Percentiles rank a stretch among this genome's conserved stretches.
These are phyloP conservation scores for Poeciliopsis retropinna DNA, from an alignment of 2,113 vertebrate genomes.

Conservation along the genomic window DNA sequence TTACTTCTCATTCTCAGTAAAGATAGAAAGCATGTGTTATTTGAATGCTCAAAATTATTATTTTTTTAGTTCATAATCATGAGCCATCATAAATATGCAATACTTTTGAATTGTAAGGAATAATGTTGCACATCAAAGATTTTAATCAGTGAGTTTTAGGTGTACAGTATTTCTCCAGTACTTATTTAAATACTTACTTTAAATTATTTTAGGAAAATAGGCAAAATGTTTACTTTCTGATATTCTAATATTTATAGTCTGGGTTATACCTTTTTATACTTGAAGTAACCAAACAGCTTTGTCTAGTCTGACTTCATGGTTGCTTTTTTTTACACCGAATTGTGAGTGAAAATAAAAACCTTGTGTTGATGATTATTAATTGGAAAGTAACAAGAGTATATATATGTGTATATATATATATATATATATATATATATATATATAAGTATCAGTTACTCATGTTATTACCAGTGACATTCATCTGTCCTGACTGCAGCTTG, in stretches of 20 bases:
- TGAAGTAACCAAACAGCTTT: neutral
- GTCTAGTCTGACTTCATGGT: neutral
- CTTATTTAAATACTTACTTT: too few relatives aligned
- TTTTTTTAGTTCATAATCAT: neutral
- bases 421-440: neutral
- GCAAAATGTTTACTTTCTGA: neutral
- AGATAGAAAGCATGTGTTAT: neutral
- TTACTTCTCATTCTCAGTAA: neutral
- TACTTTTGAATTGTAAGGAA: too few relatives aligned
- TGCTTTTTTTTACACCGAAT: constrained; percentile 27
- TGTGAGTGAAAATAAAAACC: constrained; percentile 42
- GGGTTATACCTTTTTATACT: neutral
- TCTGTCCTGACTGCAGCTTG: neutral
- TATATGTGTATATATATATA: neutral
- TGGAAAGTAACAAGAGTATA: neutral
- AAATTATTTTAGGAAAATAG: too few relatives aligned
- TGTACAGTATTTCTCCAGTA: too few relatives aligned
- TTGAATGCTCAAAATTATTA: neutral
- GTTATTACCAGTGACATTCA: constrained; percentile 3
- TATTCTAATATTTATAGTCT: neutral
- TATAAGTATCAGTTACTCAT: neutral
- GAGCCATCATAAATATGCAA: too few relatives aligned
- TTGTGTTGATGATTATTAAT: constrained; percentile 20
- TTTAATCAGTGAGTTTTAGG: too few relatives aligned
- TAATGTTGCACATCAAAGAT: too few relatives aligned